Evolutionary conservation across 2,113 vertebrate species (phyloP), one percentile per base, ranked within the genome.

Genomic region (Megaceryle torquata): DNA sequence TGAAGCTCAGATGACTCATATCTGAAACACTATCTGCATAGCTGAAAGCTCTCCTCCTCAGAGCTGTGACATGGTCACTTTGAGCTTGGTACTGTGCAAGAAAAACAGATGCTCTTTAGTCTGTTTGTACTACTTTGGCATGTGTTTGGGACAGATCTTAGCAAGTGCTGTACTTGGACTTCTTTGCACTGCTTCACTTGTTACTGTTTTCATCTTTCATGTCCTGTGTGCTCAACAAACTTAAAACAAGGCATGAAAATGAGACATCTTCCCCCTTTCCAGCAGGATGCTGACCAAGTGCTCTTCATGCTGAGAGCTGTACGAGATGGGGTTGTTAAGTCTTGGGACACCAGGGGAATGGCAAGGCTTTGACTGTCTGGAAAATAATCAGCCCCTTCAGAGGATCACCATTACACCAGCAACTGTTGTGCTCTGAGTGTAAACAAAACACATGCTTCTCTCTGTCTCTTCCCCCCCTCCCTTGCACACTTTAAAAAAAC

Each of bases 361-460:
- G 60, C 35, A 43, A 50, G 46, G 26, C 17, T 94, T 56, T 75
- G 54, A 44, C 79, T 76, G 39, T 18, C 80, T 56, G 24, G 35
- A 43, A 65, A n/a, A 28, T 33, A 53, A 48, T 14, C 19, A 18
- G 5, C 22, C 25, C 24, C 54, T 48, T 43, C 63, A 61, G 57
- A 69, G 65, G 35, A 88, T 39, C 15, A n/a, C 13, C 0, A 7
- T 78, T 71, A 26, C 10, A 33, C 8, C 67, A 35, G 46, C 7
- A 59, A 43, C 33, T 33, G 67, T 53, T 50, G 31, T 61, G 44
- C 69, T 86, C 61, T 26, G 33, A 79, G 53, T 75, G 92, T 91
- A 76, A 94, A 95, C 79, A 91, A 96, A 97, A 93, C 37, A 76
- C 2, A 15, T 56, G 70, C 53, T 93, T 78, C 53, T 92, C 33